Evolutionary conservation across 1,140 invertebrate species (phyloP), one percentile per base, ranked within the genome.

Genomic region (Lasioglossum albipes): DNA sequence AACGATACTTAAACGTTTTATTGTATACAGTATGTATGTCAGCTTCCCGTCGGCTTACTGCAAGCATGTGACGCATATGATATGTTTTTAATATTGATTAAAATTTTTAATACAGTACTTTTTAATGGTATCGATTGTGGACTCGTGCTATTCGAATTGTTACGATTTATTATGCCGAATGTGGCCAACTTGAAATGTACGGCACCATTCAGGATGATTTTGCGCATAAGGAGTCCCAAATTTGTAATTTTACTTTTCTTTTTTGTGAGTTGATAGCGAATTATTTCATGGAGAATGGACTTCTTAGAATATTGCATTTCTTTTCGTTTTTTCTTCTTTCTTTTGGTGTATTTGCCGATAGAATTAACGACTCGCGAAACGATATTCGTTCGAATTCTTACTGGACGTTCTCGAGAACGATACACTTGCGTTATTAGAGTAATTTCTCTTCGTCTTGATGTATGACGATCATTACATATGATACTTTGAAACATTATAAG

Each of bases 371-470:
- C 27, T 71, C 42, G 31, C 54, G 42, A 71, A 61, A 62, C 68
- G 42, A 64, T 22, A 64, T 72, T 78, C 68, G 75, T 64, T 74
- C 62, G 77, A 67, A 78, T 71, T 72, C 45, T 57, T 73, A 79
- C 16, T 54, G 36, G n/a, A 49, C 36, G n/a, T 7, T 54, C 27
- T 66, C 57, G 57, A 59, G 57, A 52, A 57, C 13, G 27, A 66
- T 70, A 82, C 74, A 73, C 65, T 31, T 84, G 57, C 73, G 59
- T 52, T 73, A 74, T 77, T 75, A 82, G 57, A 59, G 72, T 71
- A 79, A 80, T 79, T 86, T 86, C 83, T 81, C 74, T 73, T 83
- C 57, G 76, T 76, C 66, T 66, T 78, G 81, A 82, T 81, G 64
- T 81, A 77, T 52, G 81, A 79, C 76, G 79, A 81, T 77, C 77